Conservation (phyloP, 2,888 invertebrate genomes). For the Terebella lapidaria region DNA sequence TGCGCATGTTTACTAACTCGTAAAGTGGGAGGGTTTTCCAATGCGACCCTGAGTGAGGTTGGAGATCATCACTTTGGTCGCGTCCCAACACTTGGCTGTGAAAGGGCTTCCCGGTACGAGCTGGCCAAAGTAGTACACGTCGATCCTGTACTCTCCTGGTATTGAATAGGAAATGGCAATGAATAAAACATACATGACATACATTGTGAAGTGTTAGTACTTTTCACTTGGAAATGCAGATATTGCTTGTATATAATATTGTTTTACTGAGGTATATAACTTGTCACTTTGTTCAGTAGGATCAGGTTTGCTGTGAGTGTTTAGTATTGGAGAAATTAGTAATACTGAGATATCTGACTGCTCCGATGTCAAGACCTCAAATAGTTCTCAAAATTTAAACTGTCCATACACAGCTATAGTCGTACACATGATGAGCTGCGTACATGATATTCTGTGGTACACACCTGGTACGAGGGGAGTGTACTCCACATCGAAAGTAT, state of each 20-base stretch:
- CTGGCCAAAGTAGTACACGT: conserved; percentile 53
- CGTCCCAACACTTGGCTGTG: conserved; percentile 76
- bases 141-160: conserved; percentile 44
- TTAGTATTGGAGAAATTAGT: too few relatives aligned
- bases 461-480: conserved; percentile 16
- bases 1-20: too few relatives aligned
- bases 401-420: neutral
- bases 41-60: conserved; percentile 18
- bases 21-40: conserved; percentile 15
- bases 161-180: neutral
- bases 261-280: too few relatives aligned
- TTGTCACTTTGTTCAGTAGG: too few relatives aligned
- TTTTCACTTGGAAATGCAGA: too few relatives aligned
- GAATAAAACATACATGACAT: too few relatives aligned
- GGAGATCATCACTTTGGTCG: conserved; percentile 59
- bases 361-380: neutral
- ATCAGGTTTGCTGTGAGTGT: too few relatives aligned
- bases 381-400: neutral
- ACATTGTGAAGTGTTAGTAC: too few relatives aligned
- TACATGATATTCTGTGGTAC: neutral
- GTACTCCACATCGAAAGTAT: conserved; percentile 15
- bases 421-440: neutral
- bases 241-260: too few relatives aligned
- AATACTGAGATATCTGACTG: neutral
- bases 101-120: conserved; percentile 87